A percentile compares a stretch with the other conserved stretches of the same genome.
Evolutionary conservation across 2,113 vertebrate genomes (phyloP).

Genomic region (Otocyon megalotis): DNA sequence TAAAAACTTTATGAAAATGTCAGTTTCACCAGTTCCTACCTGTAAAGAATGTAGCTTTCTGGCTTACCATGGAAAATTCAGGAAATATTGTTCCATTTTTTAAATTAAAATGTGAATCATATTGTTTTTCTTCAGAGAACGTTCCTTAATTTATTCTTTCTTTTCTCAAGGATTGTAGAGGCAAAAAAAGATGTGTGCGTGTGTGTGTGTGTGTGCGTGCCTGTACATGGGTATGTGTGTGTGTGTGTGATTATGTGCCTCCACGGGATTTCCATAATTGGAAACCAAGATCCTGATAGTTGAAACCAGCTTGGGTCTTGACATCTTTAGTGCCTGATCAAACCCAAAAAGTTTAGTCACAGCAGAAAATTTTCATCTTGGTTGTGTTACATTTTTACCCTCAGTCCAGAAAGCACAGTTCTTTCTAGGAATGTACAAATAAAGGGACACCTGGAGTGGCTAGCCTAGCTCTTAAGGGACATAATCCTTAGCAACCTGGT

Average conservation of each 20-base stretch:
- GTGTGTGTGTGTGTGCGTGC: not conserved
- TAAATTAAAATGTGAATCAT: not conserved
- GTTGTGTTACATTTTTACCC: not conserved
- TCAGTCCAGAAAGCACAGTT: not conserved
- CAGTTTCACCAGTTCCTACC: not conserved
- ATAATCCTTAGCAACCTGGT: not conserved
- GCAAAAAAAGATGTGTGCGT: not conserved
- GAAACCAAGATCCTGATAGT: not conserved
- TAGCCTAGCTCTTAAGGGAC: not conserved
- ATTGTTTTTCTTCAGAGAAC: not conserved
- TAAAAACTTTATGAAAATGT: not conserved
- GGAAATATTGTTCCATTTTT: not conserved
- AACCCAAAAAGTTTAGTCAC: not conserved
- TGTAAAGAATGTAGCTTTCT: not conserved
- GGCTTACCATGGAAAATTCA: not conserved
- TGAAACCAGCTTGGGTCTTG: not conserved
- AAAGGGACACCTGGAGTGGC: not conserved
- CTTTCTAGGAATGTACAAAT: not conserved
- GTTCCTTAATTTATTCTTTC: not conserved
- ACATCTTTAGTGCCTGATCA: not conserved
- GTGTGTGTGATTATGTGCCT: not conserved
- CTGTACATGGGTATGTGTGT: too few relatives aligned
- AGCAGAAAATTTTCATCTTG: not conserved
- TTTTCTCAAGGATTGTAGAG: not conserved
- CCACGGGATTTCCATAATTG: not conserved